Evolutionary conservation across 1,140 invertebrate genomes (phyloP), one percentile per base, ranked within the genome.

Genomic region (Lasaia peninsularis): DNA sequence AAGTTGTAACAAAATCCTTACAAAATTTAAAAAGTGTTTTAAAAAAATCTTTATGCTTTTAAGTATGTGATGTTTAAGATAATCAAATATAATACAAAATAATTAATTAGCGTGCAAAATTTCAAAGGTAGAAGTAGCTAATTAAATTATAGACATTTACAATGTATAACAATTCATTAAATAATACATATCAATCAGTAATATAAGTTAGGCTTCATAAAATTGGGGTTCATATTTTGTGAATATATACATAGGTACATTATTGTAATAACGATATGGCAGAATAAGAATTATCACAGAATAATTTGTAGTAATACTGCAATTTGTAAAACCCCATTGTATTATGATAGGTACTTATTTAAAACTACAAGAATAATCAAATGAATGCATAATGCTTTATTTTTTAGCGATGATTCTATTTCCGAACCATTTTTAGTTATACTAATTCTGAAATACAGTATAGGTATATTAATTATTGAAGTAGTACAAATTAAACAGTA

Each of bases 201-300:
- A 14, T 44, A 44, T 16, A 52, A 49, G 52, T 48, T 44, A 49
- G 50, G 57, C 57, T 48, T 14, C n/a, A 44, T 44, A 57, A 48
- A 16, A 52, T 40, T 44, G 50, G 57, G 51, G 35, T 52, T 52
- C 48, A 28, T 12, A 10, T 34, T 44, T 20, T 18, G 37, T 10
- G 10, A 16, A 44, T 20, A 44, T 8, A 44, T 18, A 16, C 24
- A 20, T 44, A 44, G 2, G 18, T 44, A 50, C 31, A 44, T 54
- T 9, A 35, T 53, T 24, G 14, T 18, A 14, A n/a, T 32, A 52
- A 52, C 11, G 16, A 40, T 59, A 52, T 52, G 34, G 50, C 57
- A 59, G 14, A 52, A 54, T 40, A 54, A 37, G 35, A 54, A 55
- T 55, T 59, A 59, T 59, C 57, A 59, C 57, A 59, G 57, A 48